Conservation (phyloP, 2,113 vertebrate genomes). For the Megaceryle torquata region DNA sequence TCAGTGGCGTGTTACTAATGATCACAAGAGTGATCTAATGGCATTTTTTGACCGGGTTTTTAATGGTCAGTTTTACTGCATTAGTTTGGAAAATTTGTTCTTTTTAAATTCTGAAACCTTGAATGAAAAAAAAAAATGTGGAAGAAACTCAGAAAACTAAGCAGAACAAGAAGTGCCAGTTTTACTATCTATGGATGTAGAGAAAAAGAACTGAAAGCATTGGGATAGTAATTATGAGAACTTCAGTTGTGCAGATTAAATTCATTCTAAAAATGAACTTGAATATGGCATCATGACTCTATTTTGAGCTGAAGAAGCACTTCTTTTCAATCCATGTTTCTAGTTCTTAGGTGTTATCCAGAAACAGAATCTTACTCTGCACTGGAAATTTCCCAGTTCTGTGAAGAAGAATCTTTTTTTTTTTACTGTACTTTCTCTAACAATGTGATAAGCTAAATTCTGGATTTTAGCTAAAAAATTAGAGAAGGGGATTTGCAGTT, state of each 20-base stretch:
- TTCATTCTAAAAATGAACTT: conserved; percentile 51
- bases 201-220: conserved; percentile 27
- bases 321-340: conserved; percentile 12
- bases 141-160: neutral
- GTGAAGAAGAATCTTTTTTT: neutral
- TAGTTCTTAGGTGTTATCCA: conserved; percentile 10
- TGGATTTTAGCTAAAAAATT: neutral
- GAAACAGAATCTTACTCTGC: neutral
- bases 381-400: conserved; percentile 23
- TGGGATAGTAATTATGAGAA: conserved; percentile 31
- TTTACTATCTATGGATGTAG: neutral
- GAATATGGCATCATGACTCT: conserved; percentile 23
- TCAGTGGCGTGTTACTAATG: neutral
- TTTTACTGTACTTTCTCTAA: neutral
- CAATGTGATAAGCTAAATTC: neutral
- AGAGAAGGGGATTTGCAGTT: neutral
- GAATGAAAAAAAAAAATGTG: neutral
- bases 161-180: conserved; percentile 17
- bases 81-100: neutral
- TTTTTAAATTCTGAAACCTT: neutral
- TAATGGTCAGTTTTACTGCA: neutral
- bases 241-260: conserved; percentile 40
- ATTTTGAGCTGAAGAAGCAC: conserved; percentile 39
- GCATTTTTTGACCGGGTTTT: neutral
- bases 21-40: neutral